Conservation (phyloP, 1,140 invertebrate species). For the Muscidifurax raptorellus region DNA sequence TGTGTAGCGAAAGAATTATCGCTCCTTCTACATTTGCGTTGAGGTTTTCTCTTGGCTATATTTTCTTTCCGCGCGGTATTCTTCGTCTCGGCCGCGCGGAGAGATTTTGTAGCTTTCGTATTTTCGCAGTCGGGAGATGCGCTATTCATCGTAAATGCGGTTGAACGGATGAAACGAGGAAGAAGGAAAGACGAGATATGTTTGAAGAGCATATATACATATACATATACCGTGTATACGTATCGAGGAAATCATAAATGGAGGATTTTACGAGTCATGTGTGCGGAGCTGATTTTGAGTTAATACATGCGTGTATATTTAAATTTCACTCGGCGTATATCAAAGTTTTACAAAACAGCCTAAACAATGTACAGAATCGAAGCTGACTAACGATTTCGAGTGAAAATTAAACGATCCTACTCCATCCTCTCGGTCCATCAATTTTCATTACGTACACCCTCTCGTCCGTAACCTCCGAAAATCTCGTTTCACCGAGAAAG, state of each 20-base stretch:
- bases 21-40: neutral
- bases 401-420: neutral
- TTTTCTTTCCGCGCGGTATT: too few relatives aligned
- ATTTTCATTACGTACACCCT: conserved; percentile 14
- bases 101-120: neutral
- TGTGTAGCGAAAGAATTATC: neutral
- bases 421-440: neutral
- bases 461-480: conserved; percentile 1
- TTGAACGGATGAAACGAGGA: neutral
- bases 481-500: neutral
- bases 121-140: neutral
- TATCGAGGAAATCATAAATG: neutral
- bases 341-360: too few relatives aligned
- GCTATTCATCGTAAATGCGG: too few relatives aligned
- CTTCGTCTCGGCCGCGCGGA: too few relatives aligned
- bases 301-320: too few relatives aligned
- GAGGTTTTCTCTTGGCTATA: too few relatives aligned
- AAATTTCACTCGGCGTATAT: too few relatives aligned
- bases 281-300: too few relatives aligned
- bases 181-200: neutral
- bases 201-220: neutral
- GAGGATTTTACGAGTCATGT: neutral
- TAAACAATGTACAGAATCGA: too few relatives aligned
- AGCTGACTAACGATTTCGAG: neutral
- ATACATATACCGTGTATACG: too few relatives aligned